Evolutionary conservation across 2,113 vertebrate species (phyloP).

Genomic region (Orcinus orca): DNA sequence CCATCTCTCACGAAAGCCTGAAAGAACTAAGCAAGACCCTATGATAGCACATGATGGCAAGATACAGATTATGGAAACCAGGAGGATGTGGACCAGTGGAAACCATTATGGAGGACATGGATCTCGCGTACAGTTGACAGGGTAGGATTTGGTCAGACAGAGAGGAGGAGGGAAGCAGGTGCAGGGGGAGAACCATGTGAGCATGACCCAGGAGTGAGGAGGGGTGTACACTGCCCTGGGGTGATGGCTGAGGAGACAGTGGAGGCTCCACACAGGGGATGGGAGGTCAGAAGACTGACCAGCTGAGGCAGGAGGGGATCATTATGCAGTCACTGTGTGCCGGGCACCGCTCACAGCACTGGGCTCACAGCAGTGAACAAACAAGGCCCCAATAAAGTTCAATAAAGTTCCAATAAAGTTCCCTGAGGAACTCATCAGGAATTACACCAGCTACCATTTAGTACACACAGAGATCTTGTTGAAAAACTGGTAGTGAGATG

Average conservation of each 20-base stretch:
- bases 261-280: too few relatives aligned
- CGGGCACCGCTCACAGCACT: background rate
- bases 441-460: background rate
- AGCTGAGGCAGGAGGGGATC: background rate
- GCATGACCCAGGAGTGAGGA: too few relatives aligned
- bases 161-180: background rate
- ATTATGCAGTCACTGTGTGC: rapidly evolving
- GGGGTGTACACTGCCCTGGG: background rate
- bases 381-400: background rate
- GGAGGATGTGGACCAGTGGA: background rate
- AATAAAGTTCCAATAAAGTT: too few relatives aligned
- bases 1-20: background rate
- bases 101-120: background rate
- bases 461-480: background rate
- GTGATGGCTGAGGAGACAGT: background rate
- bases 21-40: background rate
- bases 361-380: background rate
- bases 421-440: background rate
- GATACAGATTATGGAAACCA: background rate
- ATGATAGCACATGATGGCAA: background rate
- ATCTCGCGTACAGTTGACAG: background rate
- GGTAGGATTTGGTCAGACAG: background rate
- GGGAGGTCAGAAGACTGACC: background rate
- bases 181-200: background rate
- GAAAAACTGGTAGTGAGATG: background rate